Evolutionary conservation across 2,888 invertebrate species (phyloP).

Genomic region (Tortrix viridana): DNA sequence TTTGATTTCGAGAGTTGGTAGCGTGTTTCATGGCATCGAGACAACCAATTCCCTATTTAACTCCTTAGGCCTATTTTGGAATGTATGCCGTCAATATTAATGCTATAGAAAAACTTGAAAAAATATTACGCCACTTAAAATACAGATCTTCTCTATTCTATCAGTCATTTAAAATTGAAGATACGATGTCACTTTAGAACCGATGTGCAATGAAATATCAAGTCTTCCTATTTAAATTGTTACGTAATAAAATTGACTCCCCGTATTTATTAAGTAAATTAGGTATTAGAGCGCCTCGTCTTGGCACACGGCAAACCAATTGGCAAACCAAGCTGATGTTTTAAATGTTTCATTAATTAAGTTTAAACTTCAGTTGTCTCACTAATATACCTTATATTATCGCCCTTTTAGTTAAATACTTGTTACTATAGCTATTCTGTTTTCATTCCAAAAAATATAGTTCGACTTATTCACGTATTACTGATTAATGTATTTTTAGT

Average conservation of each 20-base stretch:
- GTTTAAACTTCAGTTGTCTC: no score
- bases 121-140: background rate
- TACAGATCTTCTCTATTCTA: background rate
- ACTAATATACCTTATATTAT: no score
- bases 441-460: no score
- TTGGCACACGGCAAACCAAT: background rate
- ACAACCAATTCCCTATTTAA: conserved; percentile 4
- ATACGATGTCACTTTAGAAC: background rate
- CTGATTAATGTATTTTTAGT: no score
- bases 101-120: background rate
- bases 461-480: no score
- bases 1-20: conserved; percentile 5
- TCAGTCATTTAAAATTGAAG: background rate
- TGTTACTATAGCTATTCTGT: no score
- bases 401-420: no score
- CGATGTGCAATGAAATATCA: background rate
- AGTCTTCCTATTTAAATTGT: conserved; percentile 4
- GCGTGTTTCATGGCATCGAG: background rate
- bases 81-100: conserved; percentile 1
- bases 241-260: background rate
- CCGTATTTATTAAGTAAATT: background rate
- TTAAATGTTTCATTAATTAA: no score
- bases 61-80: conserved; percentile 6
- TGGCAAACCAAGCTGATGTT: no score
- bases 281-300: background rate